phyloP scores from a whole-genome alignment of 2,797 vertebrate genomes.

The Pipistrellus pipistrellus region DNA sequence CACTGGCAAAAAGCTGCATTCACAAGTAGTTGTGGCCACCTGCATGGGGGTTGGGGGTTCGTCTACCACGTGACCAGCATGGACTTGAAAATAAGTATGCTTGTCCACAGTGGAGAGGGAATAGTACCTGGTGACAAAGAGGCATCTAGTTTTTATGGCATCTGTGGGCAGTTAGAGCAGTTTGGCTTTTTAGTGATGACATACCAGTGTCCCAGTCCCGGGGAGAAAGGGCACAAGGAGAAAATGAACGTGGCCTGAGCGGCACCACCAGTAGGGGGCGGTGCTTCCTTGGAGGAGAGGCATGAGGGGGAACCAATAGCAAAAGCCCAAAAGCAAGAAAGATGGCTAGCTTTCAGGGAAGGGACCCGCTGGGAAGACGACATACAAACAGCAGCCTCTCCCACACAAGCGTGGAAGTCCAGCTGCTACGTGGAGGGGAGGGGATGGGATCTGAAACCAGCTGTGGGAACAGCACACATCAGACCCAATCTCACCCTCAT shows the following conservation, averaged over 20 bases:
- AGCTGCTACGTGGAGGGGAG: background rate
- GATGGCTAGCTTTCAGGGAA: background rate
- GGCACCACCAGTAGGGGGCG: background rate
- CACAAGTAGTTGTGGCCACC: background rate
- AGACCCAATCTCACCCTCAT: background rate
- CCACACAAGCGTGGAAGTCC: background rate
- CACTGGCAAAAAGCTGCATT: conserved; percentile 36
- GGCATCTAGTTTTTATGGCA: conserved; percentile 21
- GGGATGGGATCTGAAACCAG: background rate
- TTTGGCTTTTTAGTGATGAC: conserved; percentile 60
- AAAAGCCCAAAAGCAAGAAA: conserved; percentile 43
- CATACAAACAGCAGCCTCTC: background rate
- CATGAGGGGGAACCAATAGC: background rate
- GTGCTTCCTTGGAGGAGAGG: conserved; percentile 24
- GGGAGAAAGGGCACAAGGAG: background rate
- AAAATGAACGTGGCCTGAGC: background rate
- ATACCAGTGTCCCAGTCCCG: conserved; percentile 68
- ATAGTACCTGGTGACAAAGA: conserved; percentile 4
- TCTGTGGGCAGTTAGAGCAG: conserved; percentile 53
- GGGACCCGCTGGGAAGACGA: background rate
- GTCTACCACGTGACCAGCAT: background rate
- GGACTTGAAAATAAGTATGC: conserved; percentile 31
- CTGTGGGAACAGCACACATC: background rate
- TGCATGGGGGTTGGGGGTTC: background rate
- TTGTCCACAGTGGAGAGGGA: background rate